These are phyloP conservation scores for Dromococcyx pavoninus DNA, from an alignment of 2,797 vertebrate genomes.

Conservation along the genomic window DNA sequence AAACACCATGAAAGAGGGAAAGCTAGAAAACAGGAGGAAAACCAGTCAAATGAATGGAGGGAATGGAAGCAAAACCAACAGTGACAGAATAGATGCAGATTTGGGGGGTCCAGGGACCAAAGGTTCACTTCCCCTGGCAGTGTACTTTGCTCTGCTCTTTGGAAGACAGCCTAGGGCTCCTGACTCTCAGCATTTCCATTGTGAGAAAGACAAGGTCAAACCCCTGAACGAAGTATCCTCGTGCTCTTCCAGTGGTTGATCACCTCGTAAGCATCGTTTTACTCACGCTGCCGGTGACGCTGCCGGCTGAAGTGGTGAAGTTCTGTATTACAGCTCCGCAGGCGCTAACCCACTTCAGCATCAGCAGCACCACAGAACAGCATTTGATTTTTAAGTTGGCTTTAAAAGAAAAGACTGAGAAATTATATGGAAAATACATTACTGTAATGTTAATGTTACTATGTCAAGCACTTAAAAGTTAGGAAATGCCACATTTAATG, in stretches of 20 bases:
- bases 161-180: background rate
- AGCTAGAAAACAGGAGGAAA: background rate
- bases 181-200: background rate
- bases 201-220: background rate
- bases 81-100: accelerated
- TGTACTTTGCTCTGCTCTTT: background rate
- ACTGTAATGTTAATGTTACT: background rate
- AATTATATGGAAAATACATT: background rate
- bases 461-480: conserved; percentile 39
- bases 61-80: background rate
- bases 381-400: background rate
- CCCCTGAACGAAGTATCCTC: background rate
- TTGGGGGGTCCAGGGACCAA: background rate
- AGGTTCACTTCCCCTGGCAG: background rate
- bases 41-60: background rate
- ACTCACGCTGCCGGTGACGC: background rate
- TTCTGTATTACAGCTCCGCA: conserved; percentile 25
- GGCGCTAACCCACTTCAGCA: background rate
- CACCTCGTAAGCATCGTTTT: accelerated
- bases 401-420: conserved; percentile 7
- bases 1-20: background rate
- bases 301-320: background rate
- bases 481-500: conserved; percentile 14
- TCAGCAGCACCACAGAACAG: background rate
- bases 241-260: background rate